Conservation (phyloP, 2,888 invertebrate genomes). For the Lasioglossum marginatum region DNA sequence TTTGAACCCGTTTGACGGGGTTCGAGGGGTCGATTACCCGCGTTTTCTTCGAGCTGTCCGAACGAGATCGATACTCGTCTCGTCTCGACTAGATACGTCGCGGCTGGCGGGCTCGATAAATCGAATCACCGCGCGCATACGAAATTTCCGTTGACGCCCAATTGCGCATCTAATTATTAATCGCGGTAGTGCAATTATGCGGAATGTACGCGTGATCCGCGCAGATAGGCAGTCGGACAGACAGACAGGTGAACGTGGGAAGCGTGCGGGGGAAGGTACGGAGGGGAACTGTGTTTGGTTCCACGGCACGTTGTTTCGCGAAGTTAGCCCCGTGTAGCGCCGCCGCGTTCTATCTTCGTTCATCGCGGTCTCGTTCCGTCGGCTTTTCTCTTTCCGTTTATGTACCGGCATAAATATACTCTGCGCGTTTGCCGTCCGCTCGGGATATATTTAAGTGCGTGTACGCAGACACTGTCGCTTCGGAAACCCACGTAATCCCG, state of each 20-base stretch:
- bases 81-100: constrained; percentile 10
- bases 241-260: constrained; percentile 15
- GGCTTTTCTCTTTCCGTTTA: constrained; percentile 23
- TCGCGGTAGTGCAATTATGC: constrained; percentile 81
- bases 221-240: constrained; percentile 22
- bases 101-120: constrained; percentile 71
- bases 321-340: constrained; percentile 58
- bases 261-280: constrained; percentile 1
- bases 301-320: constrained; percentile 68
- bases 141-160: constrained; percentile 78
- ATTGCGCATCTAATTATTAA: constrained; percentile 83
- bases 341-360: constrained; percentile 36
- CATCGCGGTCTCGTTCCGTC: not conserved
- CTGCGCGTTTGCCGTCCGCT: constrained; percentile 34
- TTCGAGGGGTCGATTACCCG: not conserved
- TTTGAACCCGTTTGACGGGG: not conserved
- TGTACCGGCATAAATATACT: constrained; percentile 49
- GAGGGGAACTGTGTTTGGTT: constrained; percentile 69
- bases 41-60: not conserved
- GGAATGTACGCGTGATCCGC: constrained; percentile 66
- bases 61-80: constrained; percentile 44
- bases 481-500: not conserved
- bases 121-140: constrained; percentile 77
- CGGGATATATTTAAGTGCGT: constrained; percentile 45
- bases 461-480: not conserved